Evolutionary conservation across 2,113 vertebrate species (phyloP).

Genomic region (Oncorhynchus clarkii): DNA sequence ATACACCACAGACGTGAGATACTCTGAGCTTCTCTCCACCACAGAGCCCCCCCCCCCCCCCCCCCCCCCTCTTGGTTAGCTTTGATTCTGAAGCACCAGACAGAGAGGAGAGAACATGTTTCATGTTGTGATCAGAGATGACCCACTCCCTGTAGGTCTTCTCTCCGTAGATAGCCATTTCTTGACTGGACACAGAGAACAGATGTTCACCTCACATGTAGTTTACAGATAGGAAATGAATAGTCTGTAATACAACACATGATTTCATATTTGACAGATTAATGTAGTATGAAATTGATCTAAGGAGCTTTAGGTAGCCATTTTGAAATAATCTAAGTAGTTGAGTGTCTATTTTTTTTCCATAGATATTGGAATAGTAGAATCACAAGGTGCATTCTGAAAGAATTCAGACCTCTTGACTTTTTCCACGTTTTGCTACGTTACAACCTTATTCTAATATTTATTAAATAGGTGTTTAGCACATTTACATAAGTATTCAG

Average conservation of each 20-base stretch:
- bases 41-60: constrained; percentile 5
- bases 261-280: neutral
- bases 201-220: neutral
- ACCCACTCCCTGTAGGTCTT: constrained; percentile 29
- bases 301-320: no score
- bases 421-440: no score
- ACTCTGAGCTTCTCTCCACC: constrained; percentile 26
- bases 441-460: no score
- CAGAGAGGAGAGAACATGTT: constrained; percentile 43
- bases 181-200: constrained; percentile 43
- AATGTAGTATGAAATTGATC: neutral
- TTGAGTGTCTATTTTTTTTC: no score
- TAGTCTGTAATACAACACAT: neutral
- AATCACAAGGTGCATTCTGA: no score
- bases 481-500: no score
- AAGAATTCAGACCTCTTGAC: no score
- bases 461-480: no score
- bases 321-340: no score
- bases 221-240: neutral
- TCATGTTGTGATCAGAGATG: constrained; percentile 44
- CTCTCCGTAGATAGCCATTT: constrained; percentile 51
- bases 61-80: constrained; percentile 19
- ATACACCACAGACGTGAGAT: constrained; percentile 31
- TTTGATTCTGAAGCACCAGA: constrained; percentile 44
- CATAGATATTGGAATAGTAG: no score